Conservation (phyloP, 2,797 vertebrate genomes). For the Emys orbicularis region DNA sequence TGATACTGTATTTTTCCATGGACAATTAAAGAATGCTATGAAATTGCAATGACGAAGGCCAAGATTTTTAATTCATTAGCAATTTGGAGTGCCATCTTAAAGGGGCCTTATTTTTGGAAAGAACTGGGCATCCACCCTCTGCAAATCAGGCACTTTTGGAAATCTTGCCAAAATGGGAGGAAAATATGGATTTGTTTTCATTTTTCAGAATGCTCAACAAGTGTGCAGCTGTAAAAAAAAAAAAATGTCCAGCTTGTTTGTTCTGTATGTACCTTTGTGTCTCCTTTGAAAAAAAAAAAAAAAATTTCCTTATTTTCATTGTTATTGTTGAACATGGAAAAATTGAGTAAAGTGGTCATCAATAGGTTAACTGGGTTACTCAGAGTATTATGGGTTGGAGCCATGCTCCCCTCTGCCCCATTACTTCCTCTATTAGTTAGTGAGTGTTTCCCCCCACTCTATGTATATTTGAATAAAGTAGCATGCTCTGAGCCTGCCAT, state of each 20-base stretch:
- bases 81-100: not conserved
- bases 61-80: not conserved
- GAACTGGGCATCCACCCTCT: not conserved
- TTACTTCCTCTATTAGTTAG: too few relatives aligned
- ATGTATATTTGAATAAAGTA: too few relatives aligned
- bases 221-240: not conserved
- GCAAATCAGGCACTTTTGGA: not conserved
- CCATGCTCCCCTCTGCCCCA: too few relatives aligned
- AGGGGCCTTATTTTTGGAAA: not conserved
- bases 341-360: too few relatives aligned
- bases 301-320: too few relatives aligned
- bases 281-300: too few relatives aligned
- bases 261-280: not conserved
- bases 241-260: not conserved
- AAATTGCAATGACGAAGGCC: not conserved
- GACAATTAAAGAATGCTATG: not conserved
- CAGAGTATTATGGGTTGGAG: too few relatives aligned
- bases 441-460: too few relatives aligned
- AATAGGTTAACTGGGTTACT: too few relatives aligned
- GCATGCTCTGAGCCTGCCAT: too few relatives aligned
- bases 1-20: not conserved
- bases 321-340: too few relatives aligned
- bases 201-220: not conserved
- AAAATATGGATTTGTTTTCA: not conserved
- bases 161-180: not conserved